Evolutionary conservation across 2,113 vertebrate genomes (phyloP), one percentile per base, ranked within the genome.

Genomic region (Oceanites oceanicus): DNA sequence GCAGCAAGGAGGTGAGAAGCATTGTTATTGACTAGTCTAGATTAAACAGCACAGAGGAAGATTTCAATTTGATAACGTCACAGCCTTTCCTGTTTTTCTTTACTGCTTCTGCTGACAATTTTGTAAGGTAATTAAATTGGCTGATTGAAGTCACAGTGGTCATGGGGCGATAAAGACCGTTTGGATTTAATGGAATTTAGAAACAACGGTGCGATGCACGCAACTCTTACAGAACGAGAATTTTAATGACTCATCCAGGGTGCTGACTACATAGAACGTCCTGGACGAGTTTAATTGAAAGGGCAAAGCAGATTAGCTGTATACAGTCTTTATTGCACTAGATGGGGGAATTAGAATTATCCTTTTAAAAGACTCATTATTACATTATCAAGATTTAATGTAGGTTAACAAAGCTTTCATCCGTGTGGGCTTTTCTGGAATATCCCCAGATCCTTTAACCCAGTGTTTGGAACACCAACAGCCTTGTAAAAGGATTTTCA

Each of bases 181-280:
- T 98, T 98, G 98, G 97, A 98, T 98, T 98, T 98, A 98, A 98
- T 98, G 97, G 98, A 98, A 98, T 98, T 98, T 98, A 98, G 98
- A 96, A 98, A 98, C 98, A 98, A 98, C 97, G 97, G 97, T 97
- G 97, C 63, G 66, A 95, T 97, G 98, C 97, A 96, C 97, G 98
- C 98, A 98, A 97, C 96, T 98, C 97, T 98, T 95, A 98, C 96
- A 20, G 97, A 98, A 98, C 97, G 98, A 97, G 98, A 98, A 98
- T 98, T 98, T 98, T 98, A 98, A 98, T 98, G 98, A 97, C 85
- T 98, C 97, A 95, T 98, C 97, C 97, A 92, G 94, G 97, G 97
- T 97, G 98, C 98, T 98, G 98, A 98, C 98, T 98, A 98, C 97
- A 98, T 98, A 97, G 97, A 98, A 98, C 8, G 56, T 94, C 97